Evolutionary conservation across 64 coral and sea anemone species (phyloP), one percentile per base, ranked within the genome.

Genomic region (Cladopsammia gracilis): DNA sequence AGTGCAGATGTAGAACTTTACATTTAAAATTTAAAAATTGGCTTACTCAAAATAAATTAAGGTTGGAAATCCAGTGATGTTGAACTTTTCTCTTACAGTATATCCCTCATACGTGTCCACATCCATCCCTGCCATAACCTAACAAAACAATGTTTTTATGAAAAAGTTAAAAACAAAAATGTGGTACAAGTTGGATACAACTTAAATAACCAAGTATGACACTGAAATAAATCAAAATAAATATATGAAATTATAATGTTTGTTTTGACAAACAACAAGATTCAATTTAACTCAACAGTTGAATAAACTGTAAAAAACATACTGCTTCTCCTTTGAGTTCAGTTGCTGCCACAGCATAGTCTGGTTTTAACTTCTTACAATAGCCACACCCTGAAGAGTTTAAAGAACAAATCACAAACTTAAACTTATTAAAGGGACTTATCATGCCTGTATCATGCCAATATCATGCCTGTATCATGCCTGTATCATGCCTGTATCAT

Each of bases 11-110:
- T n/a, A n/a, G n/a, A n/a, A n/a, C n/a, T n/a, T n/a, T n/a, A n/a
- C n/a, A n/a, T n/a, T n/a, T n/a, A n/a, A n/a, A n/a, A n/a, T n/a
- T n/a, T n/a, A n/a, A 19, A 71, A 71, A 24, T 11, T 52, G 52
- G 53, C 91, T 98, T 79, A 98, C 97, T 90, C 89, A 87, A 98
- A 98, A 92, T 96, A 98, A 70, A 98, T 98, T 7, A 96, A 64
- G 12, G 97, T 98, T 72, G 97, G 97, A 75, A 98, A 98, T 49
- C 97, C 97, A 82, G 97, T 98, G 68, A 98, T 98, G 70, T 98
- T 98, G 77, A 76, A 96, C 34, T 96, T 85, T 70, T 96, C 76
- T 91, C 97, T 90, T 58, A 92, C 85, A 82, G 64, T 79, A 58
- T 93, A 96, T 20, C 94, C 94, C 19, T 98, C 97, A 44, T 95